Percentiles rank a stretch among this genome's conserved stretches.
These are phyloP conservation scores for Melieria crassipennis DNA, from an alignment of 2,888 invertebrate genomes.

Conservation along the genomic window DNA sequence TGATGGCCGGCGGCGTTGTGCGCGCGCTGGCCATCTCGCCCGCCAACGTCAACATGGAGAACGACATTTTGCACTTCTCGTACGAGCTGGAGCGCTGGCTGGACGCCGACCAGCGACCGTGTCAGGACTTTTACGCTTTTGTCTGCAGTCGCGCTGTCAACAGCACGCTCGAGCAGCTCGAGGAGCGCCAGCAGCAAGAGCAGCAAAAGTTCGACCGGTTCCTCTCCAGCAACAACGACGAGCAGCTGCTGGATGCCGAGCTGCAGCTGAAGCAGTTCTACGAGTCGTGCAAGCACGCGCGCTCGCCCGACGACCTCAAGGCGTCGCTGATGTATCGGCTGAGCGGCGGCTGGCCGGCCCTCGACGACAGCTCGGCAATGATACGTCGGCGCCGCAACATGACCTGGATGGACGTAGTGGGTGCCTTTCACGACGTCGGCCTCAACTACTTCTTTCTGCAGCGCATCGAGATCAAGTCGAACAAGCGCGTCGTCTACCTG, in stretches of 20 bases:
- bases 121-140: constrained; percentile 59
- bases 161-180: constrained; percentile 43
- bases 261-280: constrained; percentile 58
- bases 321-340: constrained; percentile 53
- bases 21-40: constrained; percentile 21
- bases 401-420: constrained; percentile 55
- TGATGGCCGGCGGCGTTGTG: not conserved
- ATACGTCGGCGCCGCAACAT: constrained; percentile 47
- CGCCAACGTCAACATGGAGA: constrained; percentile 45
- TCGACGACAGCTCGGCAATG: constrained; percentile 48
- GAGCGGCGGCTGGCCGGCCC: constrained; percentile 62
- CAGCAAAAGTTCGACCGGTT: constrained; percentile 54
- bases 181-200: constrained; percentile 48
- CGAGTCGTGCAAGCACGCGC: constrained; percentile 54
- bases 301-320: constrained; percentile 53
- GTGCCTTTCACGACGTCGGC: constrained; percentile 60
- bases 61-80: constrained; percentile 52
- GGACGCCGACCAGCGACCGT: constrained; percentile 52
- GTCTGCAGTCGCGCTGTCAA: constrained; percentile 54
- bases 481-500: constrained; percentile 54
- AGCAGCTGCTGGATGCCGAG: constrained; percentile 56
- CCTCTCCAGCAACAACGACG: constrained; percentile 45
- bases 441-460: constrained; percentile 57
- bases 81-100: constrained; percentile 54
- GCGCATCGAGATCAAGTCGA: constrained; percentile 57